Evolutionary conservation across 2,113 vertebrate genomes (phyloP), one percentile per base, ranked within the genome.

Genomic region (Todiramphus saurophagus): DNA sequence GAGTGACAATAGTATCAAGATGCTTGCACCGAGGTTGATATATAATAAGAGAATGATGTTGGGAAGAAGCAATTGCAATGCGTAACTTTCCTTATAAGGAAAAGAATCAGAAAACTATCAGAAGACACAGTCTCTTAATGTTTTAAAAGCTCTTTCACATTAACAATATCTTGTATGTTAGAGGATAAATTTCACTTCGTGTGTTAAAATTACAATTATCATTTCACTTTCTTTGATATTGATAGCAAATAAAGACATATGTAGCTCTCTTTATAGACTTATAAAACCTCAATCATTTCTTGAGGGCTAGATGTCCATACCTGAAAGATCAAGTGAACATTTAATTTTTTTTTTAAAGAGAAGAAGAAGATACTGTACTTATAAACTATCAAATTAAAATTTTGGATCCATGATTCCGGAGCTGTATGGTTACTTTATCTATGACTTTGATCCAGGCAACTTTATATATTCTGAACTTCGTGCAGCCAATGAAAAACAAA

Each of bases 1-100:
- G 27, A 51, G 58, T 30, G 79, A 93, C 92, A 92, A 87, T 96
- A 90, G 94, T 77, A 88, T 94, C 73, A 86, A 95, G 76, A 73
- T 82, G 39, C 83, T 86, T 90, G 60, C 83, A 89, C 64, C 59
- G 91, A 94, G 79, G 55, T 30, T 87, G 41, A 83, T 78, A n/a
- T 85, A 78, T 83, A 96, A 94, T 77, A 88, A 92, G 75, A 80
- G 53, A 81, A 83, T 88, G 89, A 87, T 83, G 56, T 73, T 83
- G 13, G 87, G 83, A 94, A 85, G 81, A 96, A 66, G 67, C 66
- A 83, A 93, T 93, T 82, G 43, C 59, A 88, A 41, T 39, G 72
- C 51, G 44, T 56, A 73, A 41, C 31, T 76, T 89, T n/a, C 64
- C 80, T 72, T 33, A 79, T 64, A 86, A 82, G 69, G 89, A 84